Evolutionary conservation across 53 echinoderm and acorn worm species (phyloP).

Genomic region (Holothuria scabra): DNA sequence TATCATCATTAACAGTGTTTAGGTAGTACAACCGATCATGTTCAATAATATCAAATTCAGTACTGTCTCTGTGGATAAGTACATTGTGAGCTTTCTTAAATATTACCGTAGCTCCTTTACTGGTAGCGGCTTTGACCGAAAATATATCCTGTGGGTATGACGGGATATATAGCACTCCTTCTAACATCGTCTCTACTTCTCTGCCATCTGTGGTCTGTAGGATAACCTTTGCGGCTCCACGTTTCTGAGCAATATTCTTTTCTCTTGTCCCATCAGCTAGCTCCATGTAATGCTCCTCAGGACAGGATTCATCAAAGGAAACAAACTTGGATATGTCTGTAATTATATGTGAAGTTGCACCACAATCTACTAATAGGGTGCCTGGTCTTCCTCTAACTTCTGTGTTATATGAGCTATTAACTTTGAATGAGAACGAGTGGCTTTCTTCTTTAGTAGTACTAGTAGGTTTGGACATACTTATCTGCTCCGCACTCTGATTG

Average conservation of each 20-base stretch:
- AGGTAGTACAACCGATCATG: too few relatives aligned
- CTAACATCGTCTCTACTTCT: slow-evolving; percentile 1
- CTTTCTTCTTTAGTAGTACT: neutral
- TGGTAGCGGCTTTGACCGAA: slow-evolving; percentile 50
- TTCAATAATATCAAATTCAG: too few relatives aligned
- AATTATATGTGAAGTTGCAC: slow-evolving; percentile 52
- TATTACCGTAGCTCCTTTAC: slow-evolving; percentile 41
- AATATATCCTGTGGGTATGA: slow-evolving; percentile 55
- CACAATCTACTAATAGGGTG: slow-evolving; percentile 48
- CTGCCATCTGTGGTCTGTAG: slow-evolving; percentile 20
- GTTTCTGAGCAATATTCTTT: slow-evolving; percentile 33
- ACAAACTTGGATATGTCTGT: slow-evolving; percentile 24
- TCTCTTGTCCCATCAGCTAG: slow-evolving; percentile 50
- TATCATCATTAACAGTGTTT: too few relatives aligned
- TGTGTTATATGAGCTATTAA: neutral
- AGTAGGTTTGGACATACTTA: too few relatives aligned
- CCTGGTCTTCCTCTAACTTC: neutral
- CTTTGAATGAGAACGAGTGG: neutral
- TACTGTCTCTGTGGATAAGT: too few relatives aligned
- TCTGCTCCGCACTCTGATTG: neutral
- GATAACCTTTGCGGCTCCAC: slow-evolving; percentile 35
- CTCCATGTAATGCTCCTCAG: slow-evolving; percentile 39
- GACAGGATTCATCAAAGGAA: slow-evolving; percentile 30
- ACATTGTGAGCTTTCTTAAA: neutral
- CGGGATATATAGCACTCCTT: slow-evolving; percentile 48